Evolutionary conservation across 2,888 invertebrate genomes (phyloP).

Genomic region (Linyphia triangularis): DNA sequence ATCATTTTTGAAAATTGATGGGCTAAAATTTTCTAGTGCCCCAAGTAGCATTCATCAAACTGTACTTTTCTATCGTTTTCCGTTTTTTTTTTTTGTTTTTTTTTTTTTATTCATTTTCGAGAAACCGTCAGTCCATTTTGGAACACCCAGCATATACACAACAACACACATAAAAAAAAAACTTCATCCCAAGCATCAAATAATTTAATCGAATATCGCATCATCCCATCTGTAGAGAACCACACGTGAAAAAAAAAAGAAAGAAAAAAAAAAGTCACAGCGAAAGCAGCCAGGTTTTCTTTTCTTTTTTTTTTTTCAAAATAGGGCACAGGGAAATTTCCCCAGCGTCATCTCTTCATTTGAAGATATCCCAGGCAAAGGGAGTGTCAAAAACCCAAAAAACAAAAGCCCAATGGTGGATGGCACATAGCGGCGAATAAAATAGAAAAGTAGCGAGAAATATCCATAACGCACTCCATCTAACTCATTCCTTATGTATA

Average conservation of each 20-base stretch:
- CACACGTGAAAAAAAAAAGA: not conserved
- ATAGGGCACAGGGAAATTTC: not conserved
- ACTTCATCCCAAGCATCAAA: not conserved
- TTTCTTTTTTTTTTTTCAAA: not conserved
- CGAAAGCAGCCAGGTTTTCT: not conserved
- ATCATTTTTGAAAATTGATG: no score
- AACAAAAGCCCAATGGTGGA: not conserved
- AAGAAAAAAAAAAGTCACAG: not conserved
- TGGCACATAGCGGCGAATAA: not conserved
- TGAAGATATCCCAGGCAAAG: not conserved
- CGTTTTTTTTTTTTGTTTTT: no score
- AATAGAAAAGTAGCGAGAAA: slow-evolving; percentile 1
- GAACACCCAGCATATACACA: no score
- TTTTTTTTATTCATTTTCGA: no score
- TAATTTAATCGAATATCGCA: slow-evolving; percentile 30
- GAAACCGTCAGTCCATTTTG: no score
- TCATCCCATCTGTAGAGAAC: not conserved
- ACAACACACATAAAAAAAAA: no score
- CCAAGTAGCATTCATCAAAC: no score
- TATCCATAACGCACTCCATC: slow-evolving; percentile 65
- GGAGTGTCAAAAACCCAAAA: not conserved
- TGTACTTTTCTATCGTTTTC: no score
- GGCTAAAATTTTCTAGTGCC: no score
- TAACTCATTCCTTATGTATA: slow-evolving; percentile 62
- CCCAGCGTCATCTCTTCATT: slow-evolving; percentile 18